Evolutionary conservation across 92 coral and sea anemone genomes (phyloP).

Genomic region (Palythoa heliodiscus): DNA sequence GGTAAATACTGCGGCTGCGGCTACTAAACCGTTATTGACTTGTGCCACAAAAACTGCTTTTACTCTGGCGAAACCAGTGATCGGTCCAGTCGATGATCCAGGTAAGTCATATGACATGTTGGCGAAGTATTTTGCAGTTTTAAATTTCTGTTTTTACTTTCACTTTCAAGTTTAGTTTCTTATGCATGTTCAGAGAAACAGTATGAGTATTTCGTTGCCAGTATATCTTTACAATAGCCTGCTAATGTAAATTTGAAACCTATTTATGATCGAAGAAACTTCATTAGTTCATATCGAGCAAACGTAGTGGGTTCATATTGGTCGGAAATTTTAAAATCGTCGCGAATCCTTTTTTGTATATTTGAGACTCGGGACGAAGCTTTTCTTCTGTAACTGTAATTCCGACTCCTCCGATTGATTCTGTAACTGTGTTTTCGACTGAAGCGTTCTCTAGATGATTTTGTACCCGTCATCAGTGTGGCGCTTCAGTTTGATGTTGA

Average conservation of each 20-base stretch:
- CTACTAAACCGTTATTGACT: slow-evolving; percentile 74
- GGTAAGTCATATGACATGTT: slow-evolving; percentile 43
- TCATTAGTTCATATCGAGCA: neutral
- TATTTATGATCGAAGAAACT: neutral
- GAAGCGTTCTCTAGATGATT: no score
- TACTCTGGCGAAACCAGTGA: slow-evolving; percentile 90
- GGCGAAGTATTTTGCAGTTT: neutral
- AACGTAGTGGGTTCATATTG: neutral
- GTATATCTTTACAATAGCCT: neutral
- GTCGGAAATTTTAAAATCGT: neutral
- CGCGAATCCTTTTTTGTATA: no score
- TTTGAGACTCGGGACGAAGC: no score
- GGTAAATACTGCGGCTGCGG: slow-evolving; percentile 76
- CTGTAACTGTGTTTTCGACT: no score
- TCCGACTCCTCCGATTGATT: no score
- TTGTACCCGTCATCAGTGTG: no score
- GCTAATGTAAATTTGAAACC: neutral
- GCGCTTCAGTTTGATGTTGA: no score
- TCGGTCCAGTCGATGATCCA: slow-evolving; percentile 82
- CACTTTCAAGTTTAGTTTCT: neutral
- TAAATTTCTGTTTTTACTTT: neutral
- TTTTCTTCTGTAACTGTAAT: no score
- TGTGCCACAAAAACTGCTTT: slow-evolving; percentile 76
- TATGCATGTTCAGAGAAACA: no score
- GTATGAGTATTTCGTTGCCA: no score